Evolutionary conservation across 2,888 invertebrate genomes (phyloP), one percentile per base, ranked within the genome.

Genomic region (Elmis aenea): DNA sequence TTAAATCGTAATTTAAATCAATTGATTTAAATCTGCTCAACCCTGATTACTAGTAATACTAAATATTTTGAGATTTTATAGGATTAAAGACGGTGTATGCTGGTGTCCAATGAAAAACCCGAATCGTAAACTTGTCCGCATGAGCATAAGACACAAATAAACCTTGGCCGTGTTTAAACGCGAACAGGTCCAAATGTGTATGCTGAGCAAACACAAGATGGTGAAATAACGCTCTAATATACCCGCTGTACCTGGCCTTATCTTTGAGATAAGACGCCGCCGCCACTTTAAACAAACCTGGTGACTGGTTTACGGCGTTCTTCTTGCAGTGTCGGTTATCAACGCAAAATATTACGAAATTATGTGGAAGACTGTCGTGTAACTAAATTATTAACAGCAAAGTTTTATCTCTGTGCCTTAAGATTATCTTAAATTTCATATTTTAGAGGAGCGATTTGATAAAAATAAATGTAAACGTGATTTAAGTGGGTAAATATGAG

Each of bases 141-240:
- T n/a, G 18, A 18, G 33, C 22, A 15, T 34, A 26, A 41, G 46
- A 34, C 26, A 37, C 45, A 50, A 52, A 51, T 44, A 52, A 51
- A 50, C 52, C 52, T 51, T 51, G 51, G 51, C 49, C 51, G 51
- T 52, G 46, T 52, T 52, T 52, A 51, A 51, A 52, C 52, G 52
- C 49, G 52, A 50, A 51, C 52, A 52, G 51, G 52, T 49, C 45
- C 41, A 35, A 31, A 15, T 37, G 38, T 48, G 46, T 50, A 42
- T 50, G 42, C 47, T 40, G 24, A 44, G 50, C 46, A 55, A 55
- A 55, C 53, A 54, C 41, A 46, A 47, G 48, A 48, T 37, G 48
- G 34, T 48, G 45, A 49, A 52, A 41, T 39, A 46, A 51, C 50
- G 51, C 51, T 50, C 51, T 53, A 53, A 53, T 53, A 53, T 46